Conservation (phyloP, 2,113 vertebrate species). For the Malaclemys terrapin region DNA sequence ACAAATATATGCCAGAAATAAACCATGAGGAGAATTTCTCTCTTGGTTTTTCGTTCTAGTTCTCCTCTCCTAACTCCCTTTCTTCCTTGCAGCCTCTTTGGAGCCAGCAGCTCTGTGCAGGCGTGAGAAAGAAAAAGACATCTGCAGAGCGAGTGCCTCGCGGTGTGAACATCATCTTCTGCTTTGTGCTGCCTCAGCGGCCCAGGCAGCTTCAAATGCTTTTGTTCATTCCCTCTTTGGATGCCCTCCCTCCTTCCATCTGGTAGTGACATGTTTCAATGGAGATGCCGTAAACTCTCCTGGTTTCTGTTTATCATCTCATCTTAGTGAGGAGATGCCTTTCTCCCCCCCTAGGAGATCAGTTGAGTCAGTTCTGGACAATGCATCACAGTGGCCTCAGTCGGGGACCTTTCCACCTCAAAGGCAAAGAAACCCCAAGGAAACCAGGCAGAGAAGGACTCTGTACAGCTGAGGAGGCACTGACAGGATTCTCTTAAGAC, state of each 20-base stretch:
- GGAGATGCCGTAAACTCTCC: rapidly evolving
- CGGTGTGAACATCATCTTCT: background rate
- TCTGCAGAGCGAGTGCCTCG: background rate
- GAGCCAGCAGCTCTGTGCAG: background rate
- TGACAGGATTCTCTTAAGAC: rapidly evolving
- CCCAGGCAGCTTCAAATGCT: background rate
- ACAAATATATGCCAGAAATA: background rate
- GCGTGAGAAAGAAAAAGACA: background rate
- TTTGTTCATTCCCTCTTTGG: background rate
- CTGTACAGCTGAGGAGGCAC: background rate
- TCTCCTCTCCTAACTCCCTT: background rate
- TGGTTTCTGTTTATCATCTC: rapidly evolving
- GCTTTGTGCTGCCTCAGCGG: background rate
- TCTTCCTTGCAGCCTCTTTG: background rate
- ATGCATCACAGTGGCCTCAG: background rate
- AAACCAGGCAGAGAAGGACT: background rate
- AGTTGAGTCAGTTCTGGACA: background rate
- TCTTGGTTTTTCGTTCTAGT: background rate
- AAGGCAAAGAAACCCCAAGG: background rate
- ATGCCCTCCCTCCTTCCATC: background rate
- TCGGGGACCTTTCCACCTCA: background rate
- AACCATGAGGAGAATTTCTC: background rate
- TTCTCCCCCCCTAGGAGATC: background rate
- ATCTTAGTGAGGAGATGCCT: background rate
- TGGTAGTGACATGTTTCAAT: background rate